Evolutionary conservation across 2,888 invertebrate genomes (phyloP).

Genomic region (Punctoribates punctum): DNA sequence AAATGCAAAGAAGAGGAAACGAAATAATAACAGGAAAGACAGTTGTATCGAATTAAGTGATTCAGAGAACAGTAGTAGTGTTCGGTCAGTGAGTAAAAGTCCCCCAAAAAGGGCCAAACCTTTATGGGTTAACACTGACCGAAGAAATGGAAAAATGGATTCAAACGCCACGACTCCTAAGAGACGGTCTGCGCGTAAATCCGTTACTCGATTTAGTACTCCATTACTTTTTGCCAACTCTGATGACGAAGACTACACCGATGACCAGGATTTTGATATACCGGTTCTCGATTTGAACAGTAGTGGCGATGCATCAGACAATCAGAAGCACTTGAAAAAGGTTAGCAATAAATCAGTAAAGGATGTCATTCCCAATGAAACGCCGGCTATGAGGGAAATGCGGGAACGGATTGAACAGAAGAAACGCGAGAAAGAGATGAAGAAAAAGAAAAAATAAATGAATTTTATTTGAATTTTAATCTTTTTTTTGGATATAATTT

Average conservation of each 20-base stretch:
- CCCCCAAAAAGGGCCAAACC: neutral
- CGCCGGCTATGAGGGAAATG: constrained; percentile 33
- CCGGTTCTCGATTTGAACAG: neutral
- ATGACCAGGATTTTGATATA: neutral
- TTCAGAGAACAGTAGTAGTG: neutral
- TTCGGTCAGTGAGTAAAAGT: neutral
- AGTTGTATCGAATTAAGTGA: constrained; percentile 1
- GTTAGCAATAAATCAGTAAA: too few relatives aligned
- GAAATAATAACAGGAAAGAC: neutral
- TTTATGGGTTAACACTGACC: neutral
- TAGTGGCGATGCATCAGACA: neutral
- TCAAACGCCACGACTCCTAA: neutral
- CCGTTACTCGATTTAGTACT: neutral
- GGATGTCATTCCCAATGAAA: neutral
- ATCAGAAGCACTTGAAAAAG: neutral
- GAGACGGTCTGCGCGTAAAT: neutral
- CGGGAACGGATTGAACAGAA: constrained; percentile 19
- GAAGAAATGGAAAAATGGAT: too few relatives aligned
- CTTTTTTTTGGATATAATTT: too few relatives aligned
- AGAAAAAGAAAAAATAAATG: neutral
- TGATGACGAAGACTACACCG: neutral
- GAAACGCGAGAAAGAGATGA: neutral
- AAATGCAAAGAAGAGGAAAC: neutral
- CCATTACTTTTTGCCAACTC: neutral
- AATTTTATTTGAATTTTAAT: neutral